These are phyloP conservation scores for Brachionus sp. DNA, from an alignment of 1,140 invertebrate genomes.

Conservation along the genomic window DNA sequence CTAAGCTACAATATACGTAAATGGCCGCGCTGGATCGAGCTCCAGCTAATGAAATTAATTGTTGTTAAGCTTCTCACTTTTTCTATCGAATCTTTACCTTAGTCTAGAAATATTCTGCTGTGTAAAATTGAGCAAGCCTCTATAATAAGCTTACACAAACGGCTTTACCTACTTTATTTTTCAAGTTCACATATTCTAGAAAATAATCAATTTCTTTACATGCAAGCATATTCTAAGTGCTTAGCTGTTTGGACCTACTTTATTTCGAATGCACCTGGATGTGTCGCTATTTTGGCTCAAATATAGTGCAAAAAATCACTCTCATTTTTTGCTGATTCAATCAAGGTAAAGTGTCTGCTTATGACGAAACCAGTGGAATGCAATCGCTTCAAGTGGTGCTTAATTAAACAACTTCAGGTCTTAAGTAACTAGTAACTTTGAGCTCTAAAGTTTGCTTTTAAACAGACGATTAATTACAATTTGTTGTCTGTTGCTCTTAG, in stretches of 20 bases:
- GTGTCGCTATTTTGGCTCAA: neutral
- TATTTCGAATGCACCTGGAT: neutral
- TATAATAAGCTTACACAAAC: neutral
- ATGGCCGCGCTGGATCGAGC: neutral
- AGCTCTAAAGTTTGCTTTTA: neutral
- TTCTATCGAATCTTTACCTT: neutral
- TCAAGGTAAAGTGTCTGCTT: neutral
- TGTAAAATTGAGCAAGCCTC: neutral
- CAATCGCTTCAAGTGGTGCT: neutral
- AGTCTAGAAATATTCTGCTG: neutral
- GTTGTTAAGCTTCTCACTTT: neutral
- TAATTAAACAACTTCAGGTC: neutral
- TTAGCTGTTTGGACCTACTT: neutral
- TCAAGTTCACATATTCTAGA: neutral
- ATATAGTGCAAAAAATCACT: neutral
- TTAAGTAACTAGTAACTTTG: neutral
- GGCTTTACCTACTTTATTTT: neutral
- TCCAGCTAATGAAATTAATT: neutral
- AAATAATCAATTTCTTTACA: neutral
- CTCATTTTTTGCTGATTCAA: neutral
- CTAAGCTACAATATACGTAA: constrained; percentile 23
- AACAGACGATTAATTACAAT: no score
- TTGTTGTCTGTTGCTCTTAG: no score
- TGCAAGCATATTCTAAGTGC: neutral
- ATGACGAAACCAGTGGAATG: neutral